These are phyloP conservation scores for Synanthedon tipuliformis DNA, from an alignment of 2,888 invertebrate species.

Conservation along the genomic window DNA sequence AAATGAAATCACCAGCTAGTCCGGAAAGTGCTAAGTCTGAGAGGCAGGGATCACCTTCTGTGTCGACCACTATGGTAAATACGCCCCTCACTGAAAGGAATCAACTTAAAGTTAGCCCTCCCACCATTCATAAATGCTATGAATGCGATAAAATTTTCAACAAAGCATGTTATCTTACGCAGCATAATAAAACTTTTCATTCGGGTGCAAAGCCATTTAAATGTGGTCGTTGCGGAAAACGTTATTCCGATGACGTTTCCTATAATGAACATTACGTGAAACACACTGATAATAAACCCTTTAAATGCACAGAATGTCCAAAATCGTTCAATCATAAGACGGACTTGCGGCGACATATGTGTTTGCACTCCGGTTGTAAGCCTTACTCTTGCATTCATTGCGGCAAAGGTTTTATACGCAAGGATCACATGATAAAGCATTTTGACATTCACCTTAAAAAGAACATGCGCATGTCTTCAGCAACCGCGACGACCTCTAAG, in stretches of 20 bases:
- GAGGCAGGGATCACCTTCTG: constrained; percentile 44
- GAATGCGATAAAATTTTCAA: constrained; percentile 88
- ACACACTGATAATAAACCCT: constrained; percentile 85
- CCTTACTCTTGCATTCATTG: constrained; percentile 85
- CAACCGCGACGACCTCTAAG: constrained; percentile 16
- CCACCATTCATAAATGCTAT: constrained; percentile 75
- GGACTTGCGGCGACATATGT: constrained; percentile 87
- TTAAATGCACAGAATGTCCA: constrained; percentile 86
- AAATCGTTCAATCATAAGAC: constrained; percentile 94
- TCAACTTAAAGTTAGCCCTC: constrained; percentile 40
- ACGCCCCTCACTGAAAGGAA: constrained; percentile 57
- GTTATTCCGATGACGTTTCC: constrained; percentile 78
- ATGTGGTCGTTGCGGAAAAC: constrained; percentile 87
- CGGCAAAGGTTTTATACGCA: constrained; percentile 88
- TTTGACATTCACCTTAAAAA: constrained; percentile 82
- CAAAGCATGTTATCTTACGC: constrained; percentile 88
- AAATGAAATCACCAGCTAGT: constrained; percentile 62
- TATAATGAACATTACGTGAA: constrained; percentile 81
- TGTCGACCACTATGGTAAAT: constrained; percentile 50
- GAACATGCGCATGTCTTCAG: constrained; percentile 40
- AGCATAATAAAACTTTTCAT: constrained; percentile 91
- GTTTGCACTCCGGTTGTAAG: constrained; percentile 87
- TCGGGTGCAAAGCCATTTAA: constrained; percentile 88
- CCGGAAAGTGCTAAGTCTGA: constrained; percentile 57
- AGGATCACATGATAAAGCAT: constrained; percentile 93